Base-by-base conservation (phyloP, 2,113 vertebrate species). In the Scalopus aquaticus region DNA sequence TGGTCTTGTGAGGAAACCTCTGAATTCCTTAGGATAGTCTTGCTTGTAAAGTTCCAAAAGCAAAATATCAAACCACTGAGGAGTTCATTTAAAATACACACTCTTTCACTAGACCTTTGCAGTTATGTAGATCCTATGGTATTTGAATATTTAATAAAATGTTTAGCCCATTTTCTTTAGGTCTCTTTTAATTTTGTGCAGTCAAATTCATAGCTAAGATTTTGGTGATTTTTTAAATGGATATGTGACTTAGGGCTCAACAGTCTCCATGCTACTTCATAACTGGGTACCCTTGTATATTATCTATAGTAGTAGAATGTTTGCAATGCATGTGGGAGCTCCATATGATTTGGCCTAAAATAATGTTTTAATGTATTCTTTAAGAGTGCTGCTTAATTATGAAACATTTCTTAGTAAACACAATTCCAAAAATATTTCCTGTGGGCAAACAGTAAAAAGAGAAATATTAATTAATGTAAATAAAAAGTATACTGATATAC, bases 1-100 rank as follows among this genome's bases (percentile, higher is more conserved):
- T 98, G 96, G 97, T 98, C 96, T 98, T 98, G 95, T 97, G 96
- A 98, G 94, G 95, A 97, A 95, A 97, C 95, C 94, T 98, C 96
- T 97, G 95, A 95, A 97, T 98, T 98, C 97, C 94, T 98, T 97
- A 95, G 89, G 95, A 98, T 95, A 86, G 96, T 96, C 88, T 92
- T 97, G 69, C 64, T 97, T 97, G 85, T 72, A 88, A 96, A 98
- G 95, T 98, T 42, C 46, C 54, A 58, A 97, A 98, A 98, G 97
- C 97, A 98, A 97, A 97, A 88, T 94, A 65, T 96, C 93, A 77
- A 67, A 89, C 98, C 79, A 87, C 69, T 92, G 54, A 95, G 91
- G 91, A 85, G 96, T 97, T 92, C 58, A 56, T 97, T 96, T 96
- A 39, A 95, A 95, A 44, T 85, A 32, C n/a, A 76, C 44, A 49